Evolutionary conservation across 2,888 invertebrate genomes (phyloP).

Genomic region (Eucriotettix oculatus): DNA sequence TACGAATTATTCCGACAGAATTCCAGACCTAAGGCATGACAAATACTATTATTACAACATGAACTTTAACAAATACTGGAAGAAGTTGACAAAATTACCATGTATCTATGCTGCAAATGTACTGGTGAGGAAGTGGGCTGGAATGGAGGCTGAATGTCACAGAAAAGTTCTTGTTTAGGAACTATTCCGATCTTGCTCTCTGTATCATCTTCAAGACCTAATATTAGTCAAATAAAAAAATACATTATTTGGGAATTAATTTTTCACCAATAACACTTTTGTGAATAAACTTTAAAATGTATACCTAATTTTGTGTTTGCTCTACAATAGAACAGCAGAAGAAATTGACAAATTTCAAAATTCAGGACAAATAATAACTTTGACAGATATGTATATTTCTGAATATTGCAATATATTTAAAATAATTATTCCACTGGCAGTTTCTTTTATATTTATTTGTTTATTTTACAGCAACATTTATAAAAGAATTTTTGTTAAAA

Average conservation of each 20-base stretch:
- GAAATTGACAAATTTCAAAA: no score
- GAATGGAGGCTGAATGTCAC: slow-evolving; percentile 56
- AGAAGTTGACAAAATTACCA: slow-evolving; percentile 29
- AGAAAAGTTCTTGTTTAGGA: slow-evolving; percentile 5
- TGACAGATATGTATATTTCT: no score
- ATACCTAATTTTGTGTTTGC: no score
- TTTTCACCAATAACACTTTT: no score
- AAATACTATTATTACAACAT: slow-evolving; percentile 1
- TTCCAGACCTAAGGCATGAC: slow-evolving; percentile 61
- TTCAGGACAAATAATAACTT: no score
- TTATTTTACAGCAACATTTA: no score
- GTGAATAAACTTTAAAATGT: no score
- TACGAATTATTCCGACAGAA: slow-evolving; percentile 74
- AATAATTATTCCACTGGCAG: no score
- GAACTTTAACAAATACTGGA: background rate
- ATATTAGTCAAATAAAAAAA: background rate
- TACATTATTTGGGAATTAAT: background rate
- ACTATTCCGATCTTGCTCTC: slow-evolving; percentile 12
- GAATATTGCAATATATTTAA: no score
- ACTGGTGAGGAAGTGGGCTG: slow-evolving; percentile 79
- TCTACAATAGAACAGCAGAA: no score
- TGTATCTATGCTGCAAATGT: slow-evolving; percentile 63
- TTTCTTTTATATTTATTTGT: no score
- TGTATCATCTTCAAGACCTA: slow-evolving; percentile 14
- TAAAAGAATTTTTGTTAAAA: no score